Evolutionary conservation across 2,113 vertebrate genomes (phyloP).

Genomic region (Scartelaos histophorus): DNA sequence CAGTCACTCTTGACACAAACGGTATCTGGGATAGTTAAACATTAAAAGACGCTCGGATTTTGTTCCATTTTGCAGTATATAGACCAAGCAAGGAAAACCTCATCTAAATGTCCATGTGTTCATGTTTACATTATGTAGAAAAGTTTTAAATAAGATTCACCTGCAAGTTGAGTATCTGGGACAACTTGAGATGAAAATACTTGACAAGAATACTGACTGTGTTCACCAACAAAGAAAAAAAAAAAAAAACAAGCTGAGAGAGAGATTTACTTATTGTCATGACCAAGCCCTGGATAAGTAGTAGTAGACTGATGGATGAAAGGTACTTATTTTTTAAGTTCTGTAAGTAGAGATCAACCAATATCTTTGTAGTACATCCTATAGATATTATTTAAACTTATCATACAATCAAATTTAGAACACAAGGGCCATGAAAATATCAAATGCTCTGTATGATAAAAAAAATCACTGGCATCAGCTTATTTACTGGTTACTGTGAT

Average conservation of each 20-base stretch:
- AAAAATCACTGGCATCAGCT: neutral
- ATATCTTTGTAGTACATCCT: neutral
- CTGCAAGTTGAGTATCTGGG: neutral
- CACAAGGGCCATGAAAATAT: neutral
- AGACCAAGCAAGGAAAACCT: constrained; percentile 6
- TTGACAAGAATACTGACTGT: neutral
- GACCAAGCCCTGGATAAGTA: neutral
- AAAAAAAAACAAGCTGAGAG: neutral
- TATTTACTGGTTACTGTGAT: neutral
- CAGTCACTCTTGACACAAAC: constrained; percentile 49
- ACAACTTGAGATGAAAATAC: neutral
- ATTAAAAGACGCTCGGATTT: constrained; percentile 50
- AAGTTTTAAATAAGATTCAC: neutral
- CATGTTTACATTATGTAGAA: too few relatives aligned
- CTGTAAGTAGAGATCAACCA: too few relatives aligned
- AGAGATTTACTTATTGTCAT: neutral
- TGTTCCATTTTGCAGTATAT: constrained; percentile 12
- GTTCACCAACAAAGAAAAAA: neutral
- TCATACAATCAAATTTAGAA: too few relatives aligned
- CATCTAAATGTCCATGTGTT: constrained; percentile 2
- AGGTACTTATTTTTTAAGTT: neutral
- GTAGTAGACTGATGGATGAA: neutral
- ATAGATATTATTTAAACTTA: neutral
- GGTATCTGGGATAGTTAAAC: constrained; percentile 54
- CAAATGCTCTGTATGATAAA: neutral